Evolutionary conservation across 2,888 invertebrate genomes (phyloP), one percentile per base, ranked within the genome.

Genomic region (Yponomeuta sedellus): DNA sequence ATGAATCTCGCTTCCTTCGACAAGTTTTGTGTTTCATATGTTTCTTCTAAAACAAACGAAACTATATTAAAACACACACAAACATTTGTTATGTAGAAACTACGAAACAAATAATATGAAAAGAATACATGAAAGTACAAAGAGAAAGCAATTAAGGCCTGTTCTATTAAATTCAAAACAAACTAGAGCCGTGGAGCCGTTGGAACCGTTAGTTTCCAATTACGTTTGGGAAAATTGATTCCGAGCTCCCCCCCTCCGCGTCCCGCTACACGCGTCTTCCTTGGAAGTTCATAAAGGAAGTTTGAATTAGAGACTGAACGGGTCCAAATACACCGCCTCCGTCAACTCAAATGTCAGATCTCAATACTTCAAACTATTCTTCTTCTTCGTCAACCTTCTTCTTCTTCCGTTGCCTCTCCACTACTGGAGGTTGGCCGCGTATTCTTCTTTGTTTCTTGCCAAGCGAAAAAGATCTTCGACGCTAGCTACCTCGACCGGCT

Each of bases 101-200:
- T 34, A 34, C 34, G 34, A 34, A 34, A 8, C 44, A 52, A 52
- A 52, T 16, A 12, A 52, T 52, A 16, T 16, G 1, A 16, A 34
- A 34, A 52, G 1, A 5, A 34, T 8, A 5, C 34, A 8, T 34
- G 8, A 8, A 34, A 12, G 16, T 16, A 52, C 44, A 52, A 12
- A 16, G 16, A 12, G 16, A 52, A 52, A 52, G 44, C 44, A 52
- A 52, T 52, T 52, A 59, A 25, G 59, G 59, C 10, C 20, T 25
- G n/a, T 25, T 22, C 59, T 59, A 20, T 59, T 25, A 59, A 59
- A 59, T 25, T 59, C 25, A 22, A 59, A 59, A 12, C 59, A 59
- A 59, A 59, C 44, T 52, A 3, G 44, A 52, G 12, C 44, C 12
- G n/a, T 16, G 44, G 44, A 16, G 16, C 44, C 44, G 12, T 52